Evolutionary conservation across 2,888 invertebrate species (phyloP).

Genomic region (Polymixis flavicincta): DNA sequence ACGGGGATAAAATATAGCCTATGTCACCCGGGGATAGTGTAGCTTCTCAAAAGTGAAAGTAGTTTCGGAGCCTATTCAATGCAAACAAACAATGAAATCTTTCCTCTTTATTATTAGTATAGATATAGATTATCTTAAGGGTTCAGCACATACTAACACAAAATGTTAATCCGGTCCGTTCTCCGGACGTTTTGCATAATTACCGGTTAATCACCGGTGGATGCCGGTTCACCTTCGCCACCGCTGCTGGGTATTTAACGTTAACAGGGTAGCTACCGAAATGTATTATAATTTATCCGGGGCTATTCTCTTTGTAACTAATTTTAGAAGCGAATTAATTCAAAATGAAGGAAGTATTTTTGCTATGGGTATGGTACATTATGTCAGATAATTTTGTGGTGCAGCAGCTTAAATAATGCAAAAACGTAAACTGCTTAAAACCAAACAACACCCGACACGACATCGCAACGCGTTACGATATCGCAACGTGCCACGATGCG

Average conservation of each 20-base stretch:
- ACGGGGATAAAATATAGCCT: too few species aligned
- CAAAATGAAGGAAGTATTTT: not conserved
- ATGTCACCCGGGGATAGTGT: too few species aligned
- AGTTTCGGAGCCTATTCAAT: too few species aligned
- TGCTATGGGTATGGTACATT: not conserved
- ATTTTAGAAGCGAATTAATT: not conserved
- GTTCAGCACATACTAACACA: not conserved
- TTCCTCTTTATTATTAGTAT: too few species aligned
- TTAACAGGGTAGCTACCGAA: not conserved
- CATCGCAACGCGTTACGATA: too few species aligned
- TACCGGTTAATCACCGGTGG: slow-evolving; percentile 69
- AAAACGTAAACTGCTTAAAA: not conserved
- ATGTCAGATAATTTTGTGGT: not conserved
- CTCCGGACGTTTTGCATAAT: slow-evolving; percentile 69
- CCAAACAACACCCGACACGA: too few species aligned
- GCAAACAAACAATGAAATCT: too few species aligned
- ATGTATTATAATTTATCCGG: too few species aligned
- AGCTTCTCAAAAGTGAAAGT: too few species aligned
- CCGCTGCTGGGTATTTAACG: not conserved
- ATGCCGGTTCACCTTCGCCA: slow-evolving; percentile 53
- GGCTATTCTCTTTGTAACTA: not conserved
- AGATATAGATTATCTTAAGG: not conserved
- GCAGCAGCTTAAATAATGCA: not conserved
- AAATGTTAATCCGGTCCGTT: not conserved
- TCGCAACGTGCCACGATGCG: too few species aligned